A percentile compares a stretch with the other conserved stretches of the same genome.
phyloP scores from a whole-genome alignment of 2,113 vertebrate genomes.

The Lucifuga dentata region DNA sequence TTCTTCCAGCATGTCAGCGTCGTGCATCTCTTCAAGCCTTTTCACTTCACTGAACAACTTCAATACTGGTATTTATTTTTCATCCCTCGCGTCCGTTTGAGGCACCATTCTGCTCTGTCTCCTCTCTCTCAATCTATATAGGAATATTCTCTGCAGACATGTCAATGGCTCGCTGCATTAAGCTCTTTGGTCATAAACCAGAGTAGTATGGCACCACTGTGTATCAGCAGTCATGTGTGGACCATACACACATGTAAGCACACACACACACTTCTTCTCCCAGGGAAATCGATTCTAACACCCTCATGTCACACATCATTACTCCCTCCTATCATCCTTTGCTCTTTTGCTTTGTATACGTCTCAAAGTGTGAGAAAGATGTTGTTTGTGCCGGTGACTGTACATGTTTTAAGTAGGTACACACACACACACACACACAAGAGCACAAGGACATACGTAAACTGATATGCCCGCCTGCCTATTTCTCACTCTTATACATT shows the following conservation, averaged over 20 bases:
- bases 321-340: constrained; percentile 63
- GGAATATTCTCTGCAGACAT: constrained; percentile 16
- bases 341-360: constrained; percentile 42
- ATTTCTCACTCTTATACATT: constrained; percentile 11
- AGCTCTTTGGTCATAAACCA: constrained; percentile 34
- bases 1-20: neutral
- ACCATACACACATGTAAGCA: neutral
- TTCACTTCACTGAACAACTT: constrained; percentile 31
- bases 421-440: constrained; percentile 29
- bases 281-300: constrained; percentile 66
- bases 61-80: constrained; percentile 14
- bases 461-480: constrained; percentile 7
- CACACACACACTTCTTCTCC: constrained; percentile 15
- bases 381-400: constrained; percentile 27
- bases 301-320: constrained; percentile 74
- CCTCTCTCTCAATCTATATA: constrained; percentile 24
- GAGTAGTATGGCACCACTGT: constrained; percentile 18
- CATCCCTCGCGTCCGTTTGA: constrained; percentile 9
- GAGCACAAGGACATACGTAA: neutral
- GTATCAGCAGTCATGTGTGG: neutral
- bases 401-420: constrained; percentile 38
- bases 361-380: constrained; percentile 12
- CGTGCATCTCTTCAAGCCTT: neutral
- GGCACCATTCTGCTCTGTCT: constrained; percentile 16
- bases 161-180: constrained; percentile 18